Evolutionary conservation across 2,888 invertebrate species (phyloP).

Genomic region (Limenitis camilla): DNA sequence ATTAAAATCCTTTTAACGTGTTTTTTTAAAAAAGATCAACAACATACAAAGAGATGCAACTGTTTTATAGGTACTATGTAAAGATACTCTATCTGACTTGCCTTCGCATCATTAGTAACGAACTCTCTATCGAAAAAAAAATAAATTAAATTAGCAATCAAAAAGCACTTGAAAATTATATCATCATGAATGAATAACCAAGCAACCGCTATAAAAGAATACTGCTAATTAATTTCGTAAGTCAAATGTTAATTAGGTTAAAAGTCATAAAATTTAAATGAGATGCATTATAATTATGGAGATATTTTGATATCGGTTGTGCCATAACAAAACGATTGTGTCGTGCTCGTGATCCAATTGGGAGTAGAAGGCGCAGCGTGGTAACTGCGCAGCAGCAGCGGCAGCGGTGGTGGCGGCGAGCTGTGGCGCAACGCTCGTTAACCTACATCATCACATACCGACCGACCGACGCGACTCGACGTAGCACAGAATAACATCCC

Average conservation of each 20-base stretch:
- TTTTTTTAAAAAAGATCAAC: too few relatives aligned
- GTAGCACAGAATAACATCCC: constrained; percentile 37
- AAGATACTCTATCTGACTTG: too few relatives aligned
- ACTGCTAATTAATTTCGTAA: constrained; percentile 8
- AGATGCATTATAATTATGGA: constrained; percentile 13
- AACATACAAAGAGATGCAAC: too few relatives aligned
- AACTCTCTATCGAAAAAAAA: too few relatives aligned
- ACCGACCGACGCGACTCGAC: too few relatives aligned
- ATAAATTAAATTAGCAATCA: too few relatives aligned
- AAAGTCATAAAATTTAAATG: constrained; percentile 14
- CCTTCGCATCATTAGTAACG: too few relatives aligned
- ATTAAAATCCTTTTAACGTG: too few relatives aligned
- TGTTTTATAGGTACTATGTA: too few relatives aligned
- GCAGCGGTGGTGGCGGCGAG: constrained; percentile 24
- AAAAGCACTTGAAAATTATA: too few relatives aligned
- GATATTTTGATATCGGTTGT: constrained; percentile 28
- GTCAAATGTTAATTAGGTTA: constrained; percentile 4
- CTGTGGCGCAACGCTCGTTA: constrained; percentile 61
- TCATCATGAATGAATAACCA: neutral
- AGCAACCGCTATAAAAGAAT: neutral
- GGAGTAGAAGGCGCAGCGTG: constrained; percentile 24
- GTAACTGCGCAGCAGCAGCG: constrained; percentile 24
- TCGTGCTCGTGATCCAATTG: constrained; percentile 40
- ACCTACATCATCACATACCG: constrained; percentile 46
- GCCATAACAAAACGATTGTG: constrained; percentile 30